A percentile compares a stretch with the other conserved stretches of the same genome.
Evolutionary conservation across 2,797 vertebrate genomes (phyloP).

Genomic region (Poecilia gillii): DNA sequence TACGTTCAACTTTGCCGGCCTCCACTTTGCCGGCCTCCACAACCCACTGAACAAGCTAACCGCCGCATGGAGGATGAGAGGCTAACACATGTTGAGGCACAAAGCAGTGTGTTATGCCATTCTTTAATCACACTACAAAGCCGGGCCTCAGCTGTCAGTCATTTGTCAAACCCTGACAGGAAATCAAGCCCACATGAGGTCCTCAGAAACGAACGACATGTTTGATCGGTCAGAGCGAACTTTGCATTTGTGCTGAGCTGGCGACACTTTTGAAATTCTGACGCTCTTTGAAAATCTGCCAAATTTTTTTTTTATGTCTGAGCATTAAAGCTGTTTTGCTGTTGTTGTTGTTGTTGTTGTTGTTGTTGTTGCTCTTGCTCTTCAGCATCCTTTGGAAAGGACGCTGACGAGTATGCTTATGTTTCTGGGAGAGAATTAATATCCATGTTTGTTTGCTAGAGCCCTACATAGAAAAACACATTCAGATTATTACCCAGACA

Average conservation of each 20-base stretch:
- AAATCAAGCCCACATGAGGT: slow-evolving; percentile 69
- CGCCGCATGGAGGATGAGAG: slow-evolving; percentile 36
- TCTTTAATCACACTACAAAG: slow-evolving; percentile 61
- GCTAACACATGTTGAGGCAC: slow-evolving; percentile 47
- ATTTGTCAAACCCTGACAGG: slow-evolving; percentile 57
- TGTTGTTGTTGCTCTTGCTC: background rate
- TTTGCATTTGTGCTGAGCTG: slow-evolving; percentile 52
- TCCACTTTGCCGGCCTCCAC: background rate
- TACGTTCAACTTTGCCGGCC: background rate
- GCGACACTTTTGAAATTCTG: slow-evolving; percentile 57
- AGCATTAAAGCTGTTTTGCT: slow-evolving; percentile 46
- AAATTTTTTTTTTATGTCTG: slow-evolving; percentile 47
- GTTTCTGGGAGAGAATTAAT: slow-evolving; percentile 30
- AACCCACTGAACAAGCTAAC: slow-evolving; percentile 10
- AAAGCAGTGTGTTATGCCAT: slow-evolving; percentile 46
- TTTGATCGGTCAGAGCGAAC: slow-evolving; percentile 64
- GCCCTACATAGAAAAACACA: slow-evolving; percentile 18
- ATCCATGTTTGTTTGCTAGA: slow-evolving; percentile 34
- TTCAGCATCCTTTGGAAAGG: slow-evolving; percentile 34
- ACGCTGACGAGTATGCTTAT: slow-evolving; percentile 46
- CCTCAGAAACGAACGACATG: slow-evolving; percentile 54
- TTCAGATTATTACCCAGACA: background rate
- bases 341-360: background rate
- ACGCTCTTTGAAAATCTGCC: slow-evolving; percentile 69
- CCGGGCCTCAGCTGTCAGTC: slow-evolving; percentile 61